Percentiles rank a stretch among this genome's conserved stretches.
phyloP scores from a whole-genome alignment of 2,797 vertebrate species.

The Danio albolineatus region DNA sequence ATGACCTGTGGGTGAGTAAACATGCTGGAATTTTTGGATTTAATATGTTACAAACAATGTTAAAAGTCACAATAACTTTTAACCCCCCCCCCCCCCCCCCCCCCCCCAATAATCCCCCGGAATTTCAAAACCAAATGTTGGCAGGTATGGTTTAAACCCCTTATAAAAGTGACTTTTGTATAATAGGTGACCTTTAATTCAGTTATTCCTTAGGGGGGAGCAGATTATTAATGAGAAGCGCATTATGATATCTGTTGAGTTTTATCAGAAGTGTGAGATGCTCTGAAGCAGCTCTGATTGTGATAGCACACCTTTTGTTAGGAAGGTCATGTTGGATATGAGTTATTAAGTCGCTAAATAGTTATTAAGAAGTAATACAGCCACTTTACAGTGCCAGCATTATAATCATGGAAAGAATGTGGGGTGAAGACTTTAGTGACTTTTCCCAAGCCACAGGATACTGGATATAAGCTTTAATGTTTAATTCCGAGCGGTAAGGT shows the following conservation, averaged over 20 bases:
- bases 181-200: neutral
- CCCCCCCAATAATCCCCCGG: too few relatives aligned
- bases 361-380: conserved; percentile 46
- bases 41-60: too few relatives aligned
- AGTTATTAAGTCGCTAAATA: too few relatives aligned
- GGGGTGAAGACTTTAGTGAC: neutral
- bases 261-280: neutral
- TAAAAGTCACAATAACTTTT: too few relatives aligned
- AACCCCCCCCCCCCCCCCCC: too few relatives aligned
- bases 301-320: neutral
- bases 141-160: too few relatives aligned
- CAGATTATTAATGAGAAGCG: too few relatives aligned
- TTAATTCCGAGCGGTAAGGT: too few relatives aligned
- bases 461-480: neutral
- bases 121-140: too few relatives aligned
- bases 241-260: neutral
- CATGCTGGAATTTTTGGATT: too few relatives aligned
- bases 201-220: neutral
- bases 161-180: too few relatives aligned
- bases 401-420: conserved; percentile 61
- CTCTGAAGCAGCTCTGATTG: neutral
- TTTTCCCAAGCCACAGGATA: neutral
- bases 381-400: conserved; percentile 43
- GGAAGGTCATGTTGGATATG: conserved; percentile 1
- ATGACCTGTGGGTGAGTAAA: too few relatives aligned